These are phyloP conservation scores for Copidosoma floridanum DNA, from an alignment of 1,140 invertebrate genomes.

Conservation along the genomic window DNA sequence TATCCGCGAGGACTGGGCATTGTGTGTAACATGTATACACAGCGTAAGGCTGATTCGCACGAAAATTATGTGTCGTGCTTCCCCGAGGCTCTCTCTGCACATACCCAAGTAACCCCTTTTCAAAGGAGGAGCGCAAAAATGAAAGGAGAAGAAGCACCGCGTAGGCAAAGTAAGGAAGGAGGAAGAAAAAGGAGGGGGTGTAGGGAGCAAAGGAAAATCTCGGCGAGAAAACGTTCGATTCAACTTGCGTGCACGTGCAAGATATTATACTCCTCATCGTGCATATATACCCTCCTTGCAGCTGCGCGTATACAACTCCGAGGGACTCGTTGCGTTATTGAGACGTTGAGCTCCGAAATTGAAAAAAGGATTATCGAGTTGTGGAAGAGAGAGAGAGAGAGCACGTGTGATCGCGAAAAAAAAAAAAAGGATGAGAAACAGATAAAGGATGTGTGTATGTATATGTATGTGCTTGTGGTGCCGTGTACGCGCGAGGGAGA, in stretches of 20 bases:
- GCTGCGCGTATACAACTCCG: too few species aligned
- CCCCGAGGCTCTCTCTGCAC: too few species aligned
- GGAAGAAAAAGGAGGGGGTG: background rate
- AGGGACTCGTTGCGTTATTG: constrained; percentile 6
- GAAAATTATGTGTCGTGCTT: constrained; percentile 7
- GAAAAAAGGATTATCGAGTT: constrained; percentile 28
- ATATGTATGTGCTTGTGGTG: too few species aligned
- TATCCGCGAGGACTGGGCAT: too few species aligned
- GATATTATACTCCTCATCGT: too few species aligned
- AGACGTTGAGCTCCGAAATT: constrained; percentile 22
- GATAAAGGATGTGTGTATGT: background rate
- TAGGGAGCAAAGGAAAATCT: background rate
- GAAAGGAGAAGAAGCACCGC: background rate
- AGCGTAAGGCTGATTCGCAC: constrained; percentile 1
- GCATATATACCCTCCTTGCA: too few species aligned
- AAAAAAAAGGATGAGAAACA: background rate
- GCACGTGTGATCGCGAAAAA: background rate
- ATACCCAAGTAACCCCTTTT: too few species aligned
- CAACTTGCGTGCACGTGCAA: too few species aligned
- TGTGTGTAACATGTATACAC: too few species aligned
- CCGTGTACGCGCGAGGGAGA: background rate
- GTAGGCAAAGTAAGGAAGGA: too few species aligned
- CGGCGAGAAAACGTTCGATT: background rate
- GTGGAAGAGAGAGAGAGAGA: background rate
- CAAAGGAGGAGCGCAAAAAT: background rate